Percentiles rank a stretch among this genome's conserved stretches.
Evolutionary conservation across 1,140 invertebrate species (phyloP).

Genomic region (Colletes gigas): DNA sequence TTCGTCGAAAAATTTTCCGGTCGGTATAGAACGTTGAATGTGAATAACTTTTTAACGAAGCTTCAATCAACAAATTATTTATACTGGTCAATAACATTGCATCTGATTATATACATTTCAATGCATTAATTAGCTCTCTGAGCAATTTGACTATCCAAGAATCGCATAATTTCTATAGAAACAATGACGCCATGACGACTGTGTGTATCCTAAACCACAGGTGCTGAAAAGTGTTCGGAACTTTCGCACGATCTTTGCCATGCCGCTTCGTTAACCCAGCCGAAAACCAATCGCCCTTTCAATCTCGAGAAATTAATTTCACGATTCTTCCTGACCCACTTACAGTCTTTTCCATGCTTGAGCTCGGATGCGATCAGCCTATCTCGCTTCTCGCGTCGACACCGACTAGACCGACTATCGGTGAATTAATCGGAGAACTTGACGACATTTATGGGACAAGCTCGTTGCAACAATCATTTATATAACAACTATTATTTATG

Average conservation of each 20-base stretch:
- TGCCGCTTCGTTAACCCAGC: background rate
- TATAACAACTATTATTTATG: too few species aligned
- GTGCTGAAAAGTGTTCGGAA: background rate
- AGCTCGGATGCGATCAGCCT: background rate
- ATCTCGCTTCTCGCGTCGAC: background rate
- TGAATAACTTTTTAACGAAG: too few species aligned
- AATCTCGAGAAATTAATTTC: conserved; percentile 37
- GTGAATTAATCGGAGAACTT: conserved; percentile 29
- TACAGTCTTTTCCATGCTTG: background rate
- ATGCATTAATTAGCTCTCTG: too few species aligned
- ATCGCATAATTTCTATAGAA: too few species aligned
- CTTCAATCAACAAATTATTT: too few species aligned
- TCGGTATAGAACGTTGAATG: too few species aligned
- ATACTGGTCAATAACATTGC: too few species aligned
- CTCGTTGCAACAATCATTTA: conserved; percentile 11
- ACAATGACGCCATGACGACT: too few species aligned
- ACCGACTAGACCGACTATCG: conserved; percentile 12
- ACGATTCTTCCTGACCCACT: conserved; percentile 19
- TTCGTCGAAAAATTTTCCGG: too few species aligned
- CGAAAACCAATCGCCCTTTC: background rate
- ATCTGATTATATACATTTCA: too few species aligned
- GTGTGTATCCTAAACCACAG: too few species aligned
- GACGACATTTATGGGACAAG: conserved; percentile 23
- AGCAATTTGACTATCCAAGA: too few species aligned
- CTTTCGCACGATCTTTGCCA: background rate